phyloP scores from a whole-genome alignment of 2,888 invertebrate genomes.

The Neoitamus cyanurus region DNA sequence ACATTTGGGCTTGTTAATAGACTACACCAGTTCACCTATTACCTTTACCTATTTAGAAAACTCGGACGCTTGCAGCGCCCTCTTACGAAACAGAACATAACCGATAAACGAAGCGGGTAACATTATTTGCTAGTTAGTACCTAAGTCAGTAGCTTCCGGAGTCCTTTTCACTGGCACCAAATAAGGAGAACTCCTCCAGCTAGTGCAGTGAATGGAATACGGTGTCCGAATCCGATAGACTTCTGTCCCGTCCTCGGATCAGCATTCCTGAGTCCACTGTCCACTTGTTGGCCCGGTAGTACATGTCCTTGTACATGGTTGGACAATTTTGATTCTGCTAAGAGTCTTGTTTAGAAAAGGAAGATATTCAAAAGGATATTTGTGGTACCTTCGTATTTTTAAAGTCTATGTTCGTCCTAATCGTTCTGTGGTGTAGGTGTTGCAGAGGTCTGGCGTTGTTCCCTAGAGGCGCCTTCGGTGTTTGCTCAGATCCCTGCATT shows the following conservation, averaged over 20 bases:
- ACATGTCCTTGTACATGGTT: constrained; percentile 90
- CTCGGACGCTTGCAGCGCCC: background rate
- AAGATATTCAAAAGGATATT: background rate
- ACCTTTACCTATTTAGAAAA: constrained; percentile 33
- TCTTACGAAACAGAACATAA: background rate
- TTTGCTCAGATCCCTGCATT: constrained; percentile 88
- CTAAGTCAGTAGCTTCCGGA: constrained; percentile 7
- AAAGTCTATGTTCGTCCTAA: constrained; percentile 98
- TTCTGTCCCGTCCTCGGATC: constrained; percentile 63
- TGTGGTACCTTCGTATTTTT: constrained; percentile 71
- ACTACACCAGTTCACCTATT: constrained; percentile 47
- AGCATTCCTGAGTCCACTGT: constrained; percentile 64
- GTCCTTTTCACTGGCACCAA: background rate
- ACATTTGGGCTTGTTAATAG: constrained; percentile 51
- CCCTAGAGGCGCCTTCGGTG: constrained; percentile 90
- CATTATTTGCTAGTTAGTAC: constrained; percentile 6
- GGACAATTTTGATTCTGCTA: constrained; percentile 79
- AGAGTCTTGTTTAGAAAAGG: background rate
- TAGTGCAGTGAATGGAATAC: constrained; percentile 52
- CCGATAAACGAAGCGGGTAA: constrained; percentile 25
- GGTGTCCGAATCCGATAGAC: constrained; percentile 53
- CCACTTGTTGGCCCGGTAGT: constrained; percentile 75
- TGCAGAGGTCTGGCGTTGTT: constrained; percentile 96
- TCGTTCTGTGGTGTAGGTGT: constrained; percentile 90
- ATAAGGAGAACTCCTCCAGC: constrained; percentile 19